These are phyloP conservation scores for Cinclus cinclus DNA, from an alignment of 2,113 vertebrate species.

Conservation along the genomic window DNA sequence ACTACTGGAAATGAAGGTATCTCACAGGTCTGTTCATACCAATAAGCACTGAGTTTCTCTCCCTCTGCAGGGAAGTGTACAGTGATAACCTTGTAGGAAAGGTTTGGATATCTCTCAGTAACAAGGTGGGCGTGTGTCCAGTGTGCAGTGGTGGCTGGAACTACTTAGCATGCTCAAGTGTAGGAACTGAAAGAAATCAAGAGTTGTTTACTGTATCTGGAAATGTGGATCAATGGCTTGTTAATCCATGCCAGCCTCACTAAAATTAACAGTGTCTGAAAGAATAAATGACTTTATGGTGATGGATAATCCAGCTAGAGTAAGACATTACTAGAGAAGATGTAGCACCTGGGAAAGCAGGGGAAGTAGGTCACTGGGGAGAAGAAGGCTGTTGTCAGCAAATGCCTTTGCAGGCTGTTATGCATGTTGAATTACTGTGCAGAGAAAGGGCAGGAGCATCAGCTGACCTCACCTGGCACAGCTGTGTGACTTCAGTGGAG, in stretches of 20 bases:
- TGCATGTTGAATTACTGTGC: not conserved
- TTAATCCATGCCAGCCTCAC: constrained; percentile 44
- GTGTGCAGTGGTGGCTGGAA: rapidly evolving
- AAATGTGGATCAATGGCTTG: constrained; percentile 46
- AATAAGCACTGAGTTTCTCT: not conserved
- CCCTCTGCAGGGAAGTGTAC: not conserved
- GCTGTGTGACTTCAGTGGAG: not conserved
- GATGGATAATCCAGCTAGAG: constrained; percentile 18
- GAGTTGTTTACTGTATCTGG: constrained; percentile 39
- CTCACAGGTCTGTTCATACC: not conserved
- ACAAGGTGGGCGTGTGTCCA: not conserved
- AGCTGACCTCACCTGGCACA: not conserved
- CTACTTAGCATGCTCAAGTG: not conserved
- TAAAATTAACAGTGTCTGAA: constrained; percentile 50
- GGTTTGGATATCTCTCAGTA: not conserved
- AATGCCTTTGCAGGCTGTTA: not conserved
- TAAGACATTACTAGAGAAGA: not conserved
- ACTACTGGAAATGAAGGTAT: not conserved
- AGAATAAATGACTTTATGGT: constrained; percentile 31
- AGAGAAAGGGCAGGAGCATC: not conserved
- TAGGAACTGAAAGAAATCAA: constrained; percentile 1
- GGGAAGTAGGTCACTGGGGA: not conserved
- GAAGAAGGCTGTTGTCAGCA: not conserved
- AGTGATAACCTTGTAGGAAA: not conserved
- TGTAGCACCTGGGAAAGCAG: not conserved